A percentile compares a stretch with the other conserved stretches of the same genome.
These are phyloP conservation scores for Synchiropus splendidus DNA, from an alignment of 2,113 vertebrate genomes.

Conservation along the genomic window DNA sequence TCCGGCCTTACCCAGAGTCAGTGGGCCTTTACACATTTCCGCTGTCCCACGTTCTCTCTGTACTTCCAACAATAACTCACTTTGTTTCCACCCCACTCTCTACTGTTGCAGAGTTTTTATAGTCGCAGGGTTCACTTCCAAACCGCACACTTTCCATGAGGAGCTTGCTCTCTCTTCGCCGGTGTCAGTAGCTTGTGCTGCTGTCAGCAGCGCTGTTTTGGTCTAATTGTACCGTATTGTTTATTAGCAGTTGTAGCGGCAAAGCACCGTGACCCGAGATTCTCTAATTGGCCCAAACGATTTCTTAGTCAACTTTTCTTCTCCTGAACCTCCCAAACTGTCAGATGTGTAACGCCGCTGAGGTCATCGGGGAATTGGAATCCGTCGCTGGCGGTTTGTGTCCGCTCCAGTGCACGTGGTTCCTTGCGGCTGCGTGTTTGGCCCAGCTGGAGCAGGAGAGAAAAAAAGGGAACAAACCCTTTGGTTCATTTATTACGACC, in stretches of 20 bases:
- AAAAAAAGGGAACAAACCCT: conserved; percentile 7
- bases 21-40: too few species aligned
- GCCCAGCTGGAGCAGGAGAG: conserved; percentile 27
- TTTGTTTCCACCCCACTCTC: conserved; percentile 4
- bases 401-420: conserved; percentile 25
- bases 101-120: conserved; percentile 7
- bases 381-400: conserved; percentile 1
- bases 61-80: conserved; percentile 1
- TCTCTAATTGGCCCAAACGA: conserved; percentile 28
- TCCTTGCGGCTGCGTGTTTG: conserved; percentile 35
- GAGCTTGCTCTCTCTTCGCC: conserved; percentile 1
- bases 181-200: background rate
- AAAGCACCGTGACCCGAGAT: conserved; percentile 9
- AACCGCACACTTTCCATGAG: conserved; percentile 19
- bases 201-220: too few species aligned
- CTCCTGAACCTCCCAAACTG: too few species aligned
- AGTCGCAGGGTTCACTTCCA: conserved; percentile 12
- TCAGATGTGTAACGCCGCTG: conserved; percentile 28
- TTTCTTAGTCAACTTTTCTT: conserved; percentile 10
- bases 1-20: conserved; percentile 9
- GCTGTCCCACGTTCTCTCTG: background rate
- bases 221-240: background rate
- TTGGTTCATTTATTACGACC: conserved; percentile 36
- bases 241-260: conserved; percentile 8
- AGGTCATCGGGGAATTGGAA: conserved; percentile 13